Evolutionary conservation across 2,113 vertebrate species (phyloP).

Genomic region (Redunca redunca): DNA sequence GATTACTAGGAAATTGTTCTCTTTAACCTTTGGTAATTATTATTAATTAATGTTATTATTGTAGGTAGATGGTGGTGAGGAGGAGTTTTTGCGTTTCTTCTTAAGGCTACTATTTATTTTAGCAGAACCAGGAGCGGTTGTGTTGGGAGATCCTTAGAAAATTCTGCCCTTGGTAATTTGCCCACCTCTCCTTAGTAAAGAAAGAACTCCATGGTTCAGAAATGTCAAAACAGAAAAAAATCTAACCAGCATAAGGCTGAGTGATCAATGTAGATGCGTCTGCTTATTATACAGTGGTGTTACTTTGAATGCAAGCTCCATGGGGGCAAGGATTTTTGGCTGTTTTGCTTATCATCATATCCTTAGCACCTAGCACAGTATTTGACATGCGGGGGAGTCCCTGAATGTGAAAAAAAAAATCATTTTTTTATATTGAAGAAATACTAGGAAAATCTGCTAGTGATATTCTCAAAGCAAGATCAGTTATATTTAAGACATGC

Average conservation of each 20-base stretch:
- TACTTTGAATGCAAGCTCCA: neutral
- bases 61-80: neutral
- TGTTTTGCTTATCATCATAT: constrained; percentile 14
- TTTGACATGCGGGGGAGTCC: neutral
- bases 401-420: neutral
- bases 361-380: neutral
- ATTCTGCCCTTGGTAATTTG: neutral
- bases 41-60: neutral
- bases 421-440: neutral
- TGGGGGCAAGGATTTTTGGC: neutral
- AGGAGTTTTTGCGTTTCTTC: neutral
- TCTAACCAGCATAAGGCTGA: constrained; percentile 12
- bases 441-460: neutral
- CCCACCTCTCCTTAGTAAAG: neutral
- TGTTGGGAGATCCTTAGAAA: neutral
- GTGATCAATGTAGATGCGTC: neutral
- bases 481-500: neutral
- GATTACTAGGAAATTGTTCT: neutral
- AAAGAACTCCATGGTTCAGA: neutral
- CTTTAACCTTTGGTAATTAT: neutral
- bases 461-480: neutral
- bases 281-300: neutral
- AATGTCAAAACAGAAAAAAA: constrained; percentile 20
- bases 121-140: neutral
- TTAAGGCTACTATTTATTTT: constrained; percentile 4